Conservation (phyloP, 1,140 invertebrate species). For the Plutomurus gul region DNA sequence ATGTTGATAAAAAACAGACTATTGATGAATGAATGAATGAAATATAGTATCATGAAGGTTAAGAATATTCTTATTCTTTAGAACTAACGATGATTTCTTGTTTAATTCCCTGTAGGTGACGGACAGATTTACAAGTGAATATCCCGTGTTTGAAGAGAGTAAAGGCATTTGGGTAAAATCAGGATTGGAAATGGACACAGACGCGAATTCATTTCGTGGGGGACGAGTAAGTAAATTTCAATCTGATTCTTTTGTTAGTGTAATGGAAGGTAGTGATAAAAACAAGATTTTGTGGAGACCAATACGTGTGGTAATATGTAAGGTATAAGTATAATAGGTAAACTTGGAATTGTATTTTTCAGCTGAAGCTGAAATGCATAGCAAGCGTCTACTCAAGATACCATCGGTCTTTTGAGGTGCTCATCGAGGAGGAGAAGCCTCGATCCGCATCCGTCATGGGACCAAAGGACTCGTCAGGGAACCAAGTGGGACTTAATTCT, state of each 20-base stretch:
- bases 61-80: neutral
- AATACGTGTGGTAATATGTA: too few species aligned
- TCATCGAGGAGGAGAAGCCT: constrained; percentile 69
- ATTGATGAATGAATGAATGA: too few species aligned
- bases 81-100: neutral
- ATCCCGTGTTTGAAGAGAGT: constrained; percentile 49
- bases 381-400: constrained; percentile 68
- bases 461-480: constrained; percentile 63
- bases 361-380: constrained; percentile 66
- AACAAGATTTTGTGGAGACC: too few species aligned
- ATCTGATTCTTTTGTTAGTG: too few species aligned
- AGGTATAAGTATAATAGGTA: too few species aligned
- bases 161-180: constrained; percentile 49
- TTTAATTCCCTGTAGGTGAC: constrained; percentile 39
- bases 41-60: too few species aligned
- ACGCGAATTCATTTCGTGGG: constrained; percentile 63
- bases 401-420: constrained; percentile 60
- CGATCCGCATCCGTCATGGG: constrained; percentile 69
- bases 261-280: too few species aligned
- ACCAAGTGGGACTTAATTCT: constrained; percentile 45
- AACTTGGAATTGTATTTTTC: too few species aligned
- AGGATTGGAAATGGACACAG: constrained; percentile 61
- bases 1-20: too few species aligned
- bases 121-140: constrained; percentile 45
- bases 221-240: too few species aligned